Evolutionary conservation across 2,113 vertebrate species (phyloP), one percentile per base, ranked within the genome.

Genomic region (Petrocephalus zakoni): DNA sequence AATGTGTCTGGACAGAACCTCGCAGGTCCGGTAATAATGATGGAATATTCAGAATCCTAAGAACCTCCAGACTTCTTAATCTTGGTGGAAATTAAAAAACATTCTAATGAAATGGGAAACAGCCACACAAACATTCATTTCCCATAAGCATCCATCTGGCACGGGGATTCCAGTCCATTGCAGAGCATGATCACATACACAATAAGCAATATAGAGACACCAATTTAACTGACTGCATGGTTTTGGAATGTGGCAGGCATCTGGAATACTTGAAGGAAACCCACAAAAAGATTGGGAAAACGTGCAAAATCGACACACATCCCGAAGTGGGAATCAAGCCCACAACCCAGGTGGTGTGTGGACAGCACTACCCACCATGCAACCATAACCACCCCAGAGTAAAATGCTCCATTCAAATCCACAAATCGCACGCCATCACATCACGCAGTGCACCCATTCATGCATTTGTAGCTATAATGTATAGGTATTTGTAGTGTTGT

Each of bases 1-100:
- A 34, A 78, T 78, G 29, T 37, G 72, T 42, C 34, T 78, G 72
- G 17, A 13, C 34, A 78, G 72, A 78, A 78, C 72, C 72, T 47
- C 22, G 82, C 47, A 49, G 82, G 46, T 52, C 47, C 49, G 52
- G 49, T 25, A 85, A 85, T n/a, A 78, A 42, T 78, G 29, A 37
- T 34, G 6, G 29, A 42, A 78, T 42, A 78, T 78, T 78, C 72
- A 19, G 15, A 78, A 42, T 78, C 15, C 29, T 78, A 78, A 78
- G 72, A 78, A 78, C 72, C 72, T 78, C 72, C 37, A 78, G 34
- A 78, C 34, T 78, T 78, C 72, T 78, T 34, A 78, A 78, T 78
- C 72, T 78, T 78, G 68, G 72, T 78, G 42, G 72, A 19, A 78
- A 37, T 68, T 68, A n/a, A 29, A 68, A 34, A 78, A 78, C 72